Conservation (phyloP, 2,797 vertebrate genomes). For the Anisognathus igniventris region DNA sequence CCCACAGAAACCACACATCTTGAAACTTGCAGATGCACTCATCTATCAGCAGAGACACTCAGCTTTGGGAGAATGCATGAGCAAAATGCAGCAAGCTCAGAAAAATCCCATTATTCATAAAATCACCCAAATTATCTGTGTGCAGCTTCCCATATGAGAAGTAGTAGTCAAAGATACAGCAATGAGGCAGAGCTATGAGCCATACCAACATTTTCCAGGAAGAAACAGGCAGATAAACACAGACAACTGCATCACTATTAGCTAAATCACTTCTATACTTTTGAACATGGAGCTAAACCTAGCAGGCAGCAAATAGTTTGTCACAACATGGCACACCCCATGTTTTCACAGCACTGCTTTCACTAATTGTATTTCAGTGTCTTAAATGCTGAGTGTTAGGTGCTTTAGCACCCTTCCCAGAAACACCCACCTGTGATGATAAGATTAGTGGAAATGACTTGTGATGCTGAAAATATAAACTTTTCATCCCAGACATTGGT, state of each 20-base stretch:
- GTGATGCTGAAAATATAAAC: slow-evolving; percentile 44
- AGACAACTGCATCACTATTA: background rate
- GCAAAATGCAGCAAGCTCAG: background rate
- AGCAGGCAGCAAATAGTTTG: background rate
- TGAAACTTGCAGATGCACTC: slow-evolving; percentile 50
- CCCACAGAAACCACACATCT: background rate
- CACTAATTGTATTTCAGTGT: background rate
- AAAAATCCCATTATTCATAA: slow-evolving; percentile 33
- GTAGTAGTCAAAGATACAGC: background rate
- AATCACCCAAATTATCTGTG: background rate
- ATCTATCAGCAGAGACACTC: background rate
- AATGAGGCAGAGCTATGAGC: background rate
- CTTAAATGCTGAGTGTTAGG: background rate
- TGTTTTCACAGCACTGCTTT: background rate
- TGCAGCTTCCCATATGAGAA: background rate
- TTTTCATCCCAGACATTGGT: slow-evolving; percentile 50
- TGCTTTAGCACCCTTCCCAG: slow-evolving; percentile 8
- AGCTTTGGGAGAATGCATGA: background rate
- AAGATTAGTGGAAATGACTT: slow-evolving; percentile 39
- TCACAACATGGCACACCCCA: background rate
- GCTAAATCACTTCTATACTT: background rate
- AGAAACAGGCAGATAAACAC: background rate
- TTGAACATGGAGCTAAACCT: background rate
- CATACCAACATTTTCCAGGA: background rate
- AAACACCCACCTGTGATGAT: slow-evolving; percentile 44